Percentiles rank a stretch among this genome's conserved stretches.
Conservation (phyloP, 2,797 vertebrate genomes). For the Coracias cyanogaster region DNA sequence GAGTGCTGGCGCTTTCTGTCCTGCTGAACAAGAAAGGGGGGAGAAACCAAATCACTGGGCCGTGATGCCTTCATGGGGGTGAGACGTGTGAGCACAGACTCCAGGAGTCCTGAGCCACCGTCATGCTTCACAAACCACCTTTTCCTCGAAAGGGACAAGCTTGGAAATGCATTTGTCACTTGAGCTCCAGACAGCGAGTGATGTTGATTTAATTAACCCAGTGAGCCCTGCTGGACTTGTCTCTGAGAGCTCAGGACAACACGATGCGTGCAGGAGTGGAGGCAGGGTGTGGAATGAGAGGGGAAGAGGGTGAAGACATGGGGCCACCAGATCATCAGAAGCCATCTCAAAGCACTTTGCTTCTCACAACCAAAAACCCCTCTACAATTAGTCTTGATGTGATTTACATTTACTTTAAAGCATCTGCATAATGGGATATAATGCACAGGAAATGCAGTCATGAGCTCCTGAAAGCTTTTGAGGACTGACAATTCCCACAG, state of each 20-base stretch:
- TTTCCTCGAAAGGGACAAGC: neutral
- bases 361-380: neutral
- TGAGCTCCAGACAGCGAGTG: neutral
- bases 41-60: neutral
- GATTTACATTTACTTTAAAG: slow-evolving; percentile 52
- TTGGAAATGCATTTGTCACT: slow-evolving; percentile 36
- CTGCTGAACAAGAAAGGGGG: neutral
- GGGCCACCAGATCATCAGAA: neutral
- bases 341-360: slow-evolving; percentile 26
- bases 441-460: slow-evolving; percentile 21
- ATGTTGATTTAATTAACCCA: slow-evolving; percentile 58
- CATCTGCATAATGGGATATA: slow-evolving; percentile 34
- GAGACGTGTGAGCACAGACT: neutral
- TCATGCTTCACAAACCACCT: neutral
- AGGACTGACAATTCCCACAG: neutral
- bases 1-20: neutral
- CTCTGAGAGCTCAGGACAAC: neutral
- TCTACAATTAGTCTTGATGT: slow-evolving; percentile 13
- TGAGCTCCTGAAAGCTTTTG: neutral
- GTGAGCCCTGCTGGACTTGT: slow-evolving; percentile 7
- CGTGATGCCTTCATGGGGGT: neutral
- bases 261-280: neutral
- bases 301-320: neutral
- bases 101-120: neutral
- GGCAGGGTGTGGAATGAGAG: neutral